A percentile compares a stretch with the other conserved stretches of the same genome.
Evolutionary conservation across 1,140 invertebrate species (phyloP).

Genomic region (Oreohelix idahoensis): DNA sequence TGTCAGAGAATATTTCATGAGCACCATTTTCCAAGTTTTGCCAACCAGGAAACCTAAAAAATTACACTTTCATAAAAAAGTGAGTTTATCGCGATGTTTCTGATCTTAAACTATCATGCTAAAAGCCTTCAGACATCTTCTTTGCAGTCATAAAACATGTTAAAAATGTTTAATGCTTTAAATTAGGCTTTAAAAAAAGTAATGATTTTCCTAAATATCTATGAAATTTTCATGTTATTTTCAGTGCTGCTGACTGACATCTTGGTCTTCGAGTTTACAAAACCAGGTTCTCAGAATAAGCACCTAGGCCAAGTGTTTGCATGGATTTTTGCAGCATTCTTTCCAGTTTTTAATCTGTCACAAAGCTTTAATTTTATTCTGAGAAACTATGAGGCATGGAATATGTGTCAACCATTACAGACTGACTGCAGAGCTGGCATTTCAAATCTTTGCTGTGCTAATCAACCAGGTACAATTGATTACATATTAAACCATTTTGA

Average conservation of each 20-base stretch:
- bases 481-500: too few relatives aligned
- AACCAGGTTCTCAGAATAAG: constrained; percentile 5
- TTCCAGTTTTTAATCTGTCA: constrained; percentile 27
- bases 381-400: background rate
- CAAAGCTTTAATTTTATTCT: constrained; percentile 24
- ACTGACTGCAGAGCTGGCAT: background rate
- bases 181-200: too few relatives aligned
- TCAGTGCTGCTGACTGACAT: constrained; percentile 29
- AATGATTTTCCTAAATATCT: too few relatives aligned
- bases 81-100: too few relatives aligned
- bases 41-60: too few relatives aligned
- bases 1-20: too few relatives aligned
- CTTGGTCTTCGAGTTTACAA: constrained; percentile 22
- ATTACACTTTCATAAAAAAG: too few relatives aligned
- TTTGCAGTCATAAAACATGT: too few relatives aligned
- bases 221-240: background rate
- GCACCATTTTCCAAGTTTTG: too few relatives aligned
- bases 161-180: too few relatives aligned
- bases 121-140: too few relatives aligned
- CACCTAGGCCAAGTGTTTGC: background rate
- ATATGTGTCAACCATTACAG: constrained; percentile 8
- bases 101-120: too few relatives aligned
- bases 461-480: constrained; percentile 17
- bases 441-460: constrained; percentile 4
- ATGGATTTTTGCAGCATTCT: constrained; percentile 1